Evolutionary conservation across 2,888 invertebrate species (phyloP), one percentile per base, ranked within the genome.

Genomic region (Priocnemis perturbator): DNA sequence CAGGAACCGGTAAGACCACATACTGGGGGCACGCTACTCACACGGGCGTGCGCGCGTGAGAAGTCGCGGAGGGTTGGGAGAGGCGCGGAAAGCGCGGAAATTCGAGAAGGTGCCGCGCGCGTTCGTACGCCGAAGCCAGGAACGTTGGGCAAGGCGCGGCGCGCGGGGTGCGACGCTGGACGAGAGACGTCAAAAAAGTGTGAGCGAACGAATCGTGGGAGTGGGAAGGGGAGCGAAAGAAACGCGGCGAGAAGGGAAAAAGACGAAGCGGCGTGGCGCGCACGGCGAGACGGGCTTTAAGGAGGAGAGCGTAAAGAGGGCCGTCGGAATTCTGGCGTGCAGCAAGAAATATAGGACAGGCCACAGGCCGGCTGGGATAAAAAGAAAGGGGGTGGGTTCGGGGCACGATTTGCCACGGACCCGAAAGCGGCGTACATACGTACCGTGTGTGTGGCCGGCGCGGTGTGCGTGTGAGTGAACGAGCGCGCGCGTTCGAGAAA

Each of bases 381-480:
- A 81, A 82, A 81, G 76, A 82, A 85, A 80, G 77, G 81, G 79
- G 84, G 79, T 80, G 81, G 82, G 77, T 65, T 82, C 77, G 72
- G 74, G 60, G 60, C 77, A 77, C 85, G 83, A 85, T 85, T 85
- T 81, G 85, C 83, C 78, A 85, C 82, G 85, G 85, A 84, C 81
- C 78, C 81, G 71, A 68, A 56, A 73, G 57, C 14, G 44, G 45
- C 19, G 47, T 14, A 15, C 47, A 19, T n/a, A 14, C 44, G 14
- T 59, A 59, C 20, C 57, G 53, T 53, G 11, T 37, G 7, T 11
- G 11, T 37, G 37, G 55, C 1, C 37, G 37, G 7, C 7, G 4
- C 55, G 69, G 55, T 48, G 30, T 66, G 19, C 23, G 62, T 56
- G 66, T 62, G 55, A 62, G 70, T 62, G 62, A 60, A 47, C 53